Evolutionary conservation across 2,113 vertebrate genomes (phyloP), one percentile per base, ranked within the genome.

Genomic region (Marcusenius ussheri): DNA sequence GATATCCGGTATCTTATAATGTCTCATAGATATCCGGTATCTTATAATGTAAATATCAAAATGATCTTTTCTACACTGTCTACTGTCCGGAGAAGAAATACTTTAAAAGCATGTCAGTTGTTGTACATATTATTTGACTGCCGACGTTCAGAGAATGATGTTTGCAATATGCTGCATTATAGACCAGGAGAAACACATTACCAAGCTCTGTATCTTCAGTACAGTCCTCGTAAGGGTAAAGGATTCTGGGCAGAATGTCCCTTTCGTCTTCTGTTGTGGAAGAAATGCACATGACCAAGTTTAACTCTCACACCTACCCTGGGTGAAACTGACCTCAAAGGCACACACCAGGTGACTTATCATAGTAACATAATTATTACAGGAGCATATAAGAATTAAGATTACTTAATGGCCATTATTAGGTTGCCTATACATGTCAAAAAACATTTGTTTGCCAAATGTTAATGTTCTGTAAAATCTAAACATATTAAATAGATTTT

Each of bases 181-280:
- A 4, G 35, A 47, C 45, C 35, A 47, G 3, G 42, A 84, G 5
- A 24, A 46, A 31, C 8, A 87, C 27, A 51, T 83, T 88, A 95
- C 95, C 95, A 2, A 95, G 89, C 74, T 93, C 93, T 27, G 93
- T 93, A 51, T 92, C 88, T 8, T 93, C 90, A 70, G 66, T 91
- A 1, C 0, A 49, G 80, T 93, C 91, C 49, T 2, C 53, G 3
- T 3, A 0, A 46, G 94, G 95, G 90, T 77, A 3, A 0, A 1
- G 5, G 2, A 95, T 93, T 5, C 19, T 87, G 3, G 94, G 94
- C 62, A 8, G 6, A 1, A 3, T 0, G 31, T 0, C 70, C 21
- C 13, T 27, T 17, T 21, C 42, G 0, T 0, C 4, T 51, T 90
- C 94, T 95, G 84, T 91, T 89, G 66, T 31, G 77, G 1, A 19